Percentiles rank a stretch among this genome's conserved stretches.
Evolutionary conservation across 1,140 invertebrate genomes (phyloP).

Genomic region (Zaprionus taronus): DNA sequence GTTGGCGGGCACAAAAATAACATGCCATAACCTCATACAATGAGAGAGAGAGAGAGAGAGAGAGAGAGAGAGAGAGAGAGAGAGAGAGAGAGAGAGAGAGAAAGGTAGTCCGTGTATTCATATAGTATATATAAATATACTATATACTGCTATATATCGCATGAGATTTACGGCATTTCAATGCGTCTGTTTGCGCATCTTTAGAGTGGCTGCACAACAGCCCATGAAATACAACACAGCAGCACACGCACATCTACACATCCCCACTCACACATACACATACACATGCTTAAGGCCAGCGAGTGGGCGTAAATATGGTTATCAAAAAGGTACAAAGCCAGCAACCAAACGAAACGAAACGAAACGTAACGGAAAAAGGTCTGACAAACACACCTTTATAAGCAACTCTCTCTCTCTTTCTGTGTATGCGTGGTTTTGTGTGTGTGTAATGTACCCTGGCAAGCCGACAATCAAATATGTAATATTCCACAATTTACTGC

Average conservation of each 20-base stretch:
- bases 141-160: conserved; percentile 29
- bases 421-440: neutral
- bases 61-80: neutral
- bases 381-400: conserved; percentile 40
- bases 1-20: conserved; percentile 53
- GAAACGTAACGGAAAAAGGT: conserved; percentile 35
- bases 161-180: conserved; percentile 45
- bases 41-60: neutral
- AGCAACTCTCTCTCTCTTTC: neutral
- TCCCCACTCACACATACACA: neutral
- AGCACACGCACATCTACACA: neutral
- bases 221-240: conserved; percentile 17
- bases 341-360: conserved; percentile 37
- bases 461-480: conserved; percentile 70
- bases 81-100: neutral
- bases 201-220: conserved; percentile 25
- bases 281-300: neutral
- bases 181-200: conserved; percentile 43
- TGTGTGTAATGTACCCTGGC: conserved; percentile 17
- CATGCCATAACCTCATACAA: conserved; percentile 51
- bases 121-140: conserved; percentile 11
- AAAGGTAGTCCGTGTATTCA: no score
- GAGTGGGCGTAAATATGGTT: conserved; percentile 53
- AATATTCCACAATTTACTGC: conserved; percentile 57
- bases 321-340: conserved; percentile 63